Percentiles rank a stretch among this genome's conserved stretches.
These are phyloP conservation scores for Synergus itoensis DNA, from an alignment of 2,888 invertebrate genomes.

Conservation along the genomic window DNA sequence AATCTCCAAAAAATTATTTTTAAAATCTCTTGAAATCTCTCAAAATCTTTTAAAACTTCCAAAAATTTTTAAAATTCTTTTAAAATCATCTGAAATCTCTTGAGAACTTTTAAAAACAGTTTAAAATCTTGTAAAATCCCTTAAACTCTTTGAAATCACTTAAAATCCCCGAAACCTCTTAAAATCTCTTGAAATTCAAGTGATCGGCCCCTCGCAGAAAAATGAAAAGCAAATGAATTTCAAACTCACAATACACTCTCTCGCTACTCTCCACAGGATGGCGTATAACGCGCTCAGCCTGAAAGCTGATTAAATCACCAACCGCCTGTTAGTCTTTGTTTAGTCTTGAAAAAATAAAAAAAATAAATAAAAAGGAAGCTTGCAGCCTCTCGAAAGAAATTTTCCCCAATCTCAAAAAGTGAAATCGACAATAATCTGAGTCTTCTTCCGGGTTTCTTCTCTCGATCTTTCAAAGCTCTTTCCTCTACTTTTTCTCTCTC, in stretches of 20 bases:
- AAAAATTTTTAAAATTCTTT: too few species aligned
- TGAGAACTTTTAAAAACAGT: too few species aligned
- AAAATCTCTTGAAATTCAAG: neutral
- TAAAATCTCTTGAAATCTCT: too few species aligned
- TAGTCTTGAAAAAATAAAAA: neutral
- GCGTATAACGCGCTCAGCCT: constrained; percentile 72
- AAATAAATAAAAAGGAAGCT: neutral
- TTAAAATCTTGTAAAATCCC: too few species aligned
- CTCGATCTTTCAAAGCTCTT: neutral
- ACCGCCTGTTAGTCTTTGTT: neutral
- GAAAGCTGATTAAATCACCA: constrained; percentile 44
- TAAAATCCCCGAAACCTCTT: neutral
- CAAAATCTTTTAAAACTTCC: too few species aligned
- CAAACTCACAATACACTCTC: constrained; percentile 78
- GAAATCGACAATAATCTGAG: neutral
- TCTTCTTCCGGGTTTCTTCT: constrained; percentile 31
- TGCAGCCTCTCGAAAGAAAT: neutral
- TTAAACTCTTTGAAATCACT: too few species aligned
- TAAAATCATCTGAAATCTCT: too few species aligned
- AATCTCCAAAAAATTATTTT: too few species aligned
- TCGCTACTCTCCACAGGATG: constrained; percentile 79
- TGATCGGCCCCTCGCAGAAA: too few species aligned
- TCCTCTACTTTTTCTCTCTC: neutral
- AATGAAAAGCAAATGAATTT: neutral
- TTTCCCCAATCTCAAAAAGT: neutral